phyloP scores from a whole-genome alignment of 2,113 vertebrate genomes.

The Mesoclemmys tuberculata region DNA sequence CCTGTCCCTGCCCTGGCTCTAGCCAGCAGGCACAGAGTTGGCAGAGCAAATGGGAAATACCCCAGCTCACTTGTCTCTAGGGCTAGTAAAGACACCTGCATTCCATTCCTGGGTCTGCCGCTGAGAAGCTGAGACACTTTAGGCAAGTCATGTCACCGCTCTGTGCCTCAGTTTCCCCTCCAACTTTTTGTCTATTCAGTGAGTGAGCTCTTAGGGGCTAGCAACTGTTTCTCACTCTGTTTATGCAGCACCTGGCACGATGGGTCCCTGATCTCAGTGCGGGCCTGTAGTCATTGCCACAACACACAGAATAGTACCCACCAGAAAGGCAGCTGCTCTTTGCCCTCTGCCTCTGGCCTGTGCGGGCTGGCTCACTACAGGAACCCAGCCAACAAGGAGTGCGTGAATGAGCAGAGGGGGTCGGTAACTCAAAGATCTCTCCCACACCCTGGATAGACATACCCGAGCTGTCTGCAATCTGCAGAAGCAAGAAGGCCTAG shows the following conservation, averaged over 20 bases:
- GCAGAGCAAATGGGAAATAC: neutral
- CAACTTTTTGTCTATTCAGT: neutral
- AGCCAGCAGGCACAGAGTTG: neutral
- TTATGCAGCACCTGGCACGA: neutral
- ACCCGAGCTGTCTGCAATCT: neutral
- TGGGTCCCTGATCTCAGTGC: too few species aligned
- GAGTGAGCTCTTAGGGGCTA: neutral
- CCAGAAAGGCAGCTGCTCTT: neutral
- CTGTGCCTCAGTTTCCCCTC: neutral
- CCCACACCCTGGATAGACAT: neutral
- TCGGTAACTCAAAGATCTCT: neutral
- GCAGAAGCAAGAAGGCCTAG: neutral
- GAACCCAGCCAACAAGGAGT: neutral
- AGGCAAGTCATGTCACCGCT: neutral
- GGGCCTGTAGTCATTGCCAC: too few species aligned
- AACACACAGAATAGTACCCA: neutral
- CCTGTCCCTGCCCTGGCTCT: too few species aligned
- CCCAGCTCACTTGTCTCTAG: neutral
- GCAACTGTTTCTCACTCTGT: neutral
- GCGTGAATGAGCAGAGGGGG: neutral
- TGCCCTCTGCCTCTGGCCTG: neutral
- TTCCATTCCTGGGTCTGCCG: neutral
- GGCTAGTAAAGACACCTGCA: neutral
- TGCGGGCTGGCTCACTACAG: neutral
- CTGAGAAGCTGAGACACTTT: neutral